phyloP scores from a whole-genome alignment of 1,140 invertebrate species.

The Panagrolaimus sp. region DNA sequence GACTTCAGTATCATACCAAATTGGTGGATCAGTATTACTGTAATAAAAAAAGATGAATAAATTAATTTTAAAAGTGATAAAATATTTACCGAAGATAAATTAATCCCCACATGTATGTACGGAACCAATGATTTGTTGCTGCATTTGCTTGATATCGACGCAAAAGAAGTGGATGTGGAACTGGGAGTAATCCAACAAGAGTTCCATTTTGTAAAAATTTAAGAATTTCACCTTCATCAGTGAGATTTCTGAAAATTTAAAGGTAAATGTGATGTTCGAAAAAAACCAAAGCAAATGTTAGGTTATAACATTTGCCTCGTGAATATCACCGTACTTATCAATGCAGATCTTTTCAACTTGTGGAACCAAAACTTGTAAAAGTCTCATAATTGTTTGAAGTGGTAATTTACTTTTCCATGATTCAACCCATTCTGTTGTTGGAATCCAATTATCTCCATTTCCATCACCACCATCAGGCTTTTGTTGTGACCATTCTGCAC shows the following conservation, averaged over 20 bases:
- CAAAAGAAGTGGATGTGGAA: slow-evolving; percentile 97
- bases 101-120: slow-evolving; percentile 98
- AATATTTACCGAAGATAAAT: slow-evolving; percentile 79
- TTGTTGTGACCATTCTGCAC: slow-evolving; percentile 25
- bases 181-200: slow-evolving; percentile 88
- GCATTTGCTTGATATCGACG: slow-evolving; percentile 96
- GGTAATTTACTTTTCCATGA: slow-evolving; percentile 95
- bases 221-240: slow-evolving; percentile 96
- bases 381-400: slow-evolving; percentile 94
- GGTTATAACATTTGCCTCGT: too few species aligned
- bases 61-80: slow-evolving; percentile 1
- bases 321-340: slow-evolving; percentile 85
- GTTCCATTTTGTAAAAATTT: slow-evolving; percentile 98
- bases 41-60: slow-evolving; percentile 26
- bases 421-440: slow-evolving; percentile 82
- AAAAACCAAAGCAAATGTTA: neutral
- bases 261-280: slow-evolving; percentile 12
- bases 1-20: slow-evolving; percentile 99
- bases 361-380: slow-evolving; percentile 90
- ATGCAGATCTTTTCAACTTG: slow-evolving; percentile 99
- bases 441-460: slow-evolving; percentile 66
- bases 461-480: slow-evolving; percentile 19
- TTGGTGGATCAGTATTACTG: slow-evolving; percentile 93
- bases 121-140: slow-evolving; percentile 96
- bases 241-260: slow-evolving; percentile 74